Conservation (phyloP, 1,140 invertebrate genomes). For the Rhagoletis pomonella region DNA sequence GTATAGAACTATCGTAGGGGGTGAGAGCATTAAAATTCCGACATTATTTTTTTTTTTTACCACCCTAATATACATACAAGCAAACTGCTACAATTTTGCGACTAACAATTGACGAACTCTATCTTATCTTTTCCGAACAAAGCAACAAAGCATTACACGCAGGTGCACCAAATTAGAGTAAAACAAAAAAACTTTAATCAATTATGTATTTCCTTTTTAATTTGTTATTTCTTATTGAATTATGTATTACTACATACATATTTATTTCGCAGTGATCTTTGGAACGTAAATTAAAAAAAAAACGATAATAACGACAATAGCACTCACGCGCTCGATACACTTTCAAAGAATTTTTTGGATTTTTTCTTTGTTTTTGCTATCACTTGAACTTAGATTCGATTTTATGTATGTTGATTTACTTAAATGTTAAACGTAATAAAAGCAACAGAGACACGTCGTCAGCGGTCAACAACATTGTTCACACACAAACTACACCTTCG, state of each 20-base stretch:
- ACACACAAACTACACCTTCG: not conserved
- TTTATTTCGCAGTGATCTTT: not conserved
- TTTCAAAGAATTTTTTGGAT: not conserved
- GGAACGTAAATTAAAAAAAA: not conserved
- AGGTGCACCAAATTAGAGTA: not conserved
- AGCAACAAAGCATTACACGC: not conserved
- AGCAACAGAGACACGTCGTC: not conserved
- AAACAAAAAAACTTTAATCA: not conserved
- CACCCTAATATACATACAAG: too few relatives aligned
- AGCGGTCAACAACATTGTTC: slow-evolving; percentile 27
- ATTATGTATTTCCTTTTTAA: not conserved
- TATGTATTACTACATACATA: not conserved
- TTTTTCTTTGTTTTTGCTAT: slow-evolving; percentile 17
- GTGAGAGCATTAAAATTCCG: too few relatives aligned
- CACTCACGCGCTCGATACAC: not conserved
- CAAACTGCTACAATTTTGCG: not conserved
- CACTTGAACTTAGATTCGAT: not conserved
- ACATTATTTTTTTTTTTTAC: too few relatives aligned
- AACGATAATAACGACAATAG: not conserved
- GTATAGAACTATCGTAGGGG: too few relatives aligned
- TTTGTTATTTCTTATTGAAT: not conserved
- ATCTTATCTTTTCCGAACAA: not conserved
- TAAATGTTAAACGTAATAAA: not conserved
- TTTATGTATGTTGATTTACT: not conserved
- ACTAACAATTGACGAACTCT: not conserved